These are phyloP conservation scores for Metopia argyrocephala DNA, from an alignment of 2,888 invertebrate species.

Conservation along the genomic window DNA sequence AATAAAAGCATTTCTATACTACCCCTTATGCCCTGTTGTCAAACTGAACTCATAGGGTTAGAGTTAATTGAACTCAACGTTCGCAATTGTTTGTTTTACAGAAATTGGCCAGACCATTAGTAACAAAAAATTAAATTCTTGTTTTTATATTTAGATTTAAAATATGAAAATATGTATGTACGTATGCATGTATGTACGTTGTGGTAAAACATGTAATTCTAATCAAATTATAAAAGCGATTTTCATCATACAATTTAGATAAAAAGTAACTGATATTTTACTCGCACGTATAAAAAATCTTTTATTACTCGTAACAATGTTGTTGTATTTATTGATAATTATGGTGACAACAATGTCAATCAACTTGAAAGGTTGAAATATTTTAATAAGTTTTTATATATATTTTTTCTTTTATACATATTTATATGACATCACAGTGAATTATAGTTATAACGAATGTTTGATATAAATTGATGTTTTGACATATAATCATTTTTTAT, in stretches of 20 bases:
- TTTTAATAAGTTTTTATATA: conserved; percentile 27
- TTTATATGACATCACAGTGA: neutral
- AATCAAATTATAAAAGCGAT: neutral
- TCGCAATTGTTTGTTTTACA: too few species aligned
- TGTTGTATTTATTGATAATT: neutral
- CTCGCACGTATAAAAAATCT: neutral
- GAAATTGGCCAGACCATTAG: too few species aligned
- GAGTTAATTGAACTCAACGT: too few species aligned
- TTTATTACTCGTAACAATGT: neutral
- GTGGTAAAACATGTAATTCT: neutral
- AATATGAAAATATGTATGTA: too few species aligned
- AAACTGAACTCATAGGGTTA: too few species aligned
- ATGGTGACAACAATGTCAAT: conserved; percentile 44
- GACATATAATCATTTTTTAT: too few species aligned
- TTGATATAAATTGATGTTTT: neutral
- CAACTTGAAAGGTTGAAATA: conserved; percentile 31
- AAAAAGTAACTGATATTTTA: neutral
- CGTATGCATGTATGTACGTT: too few species aligned
- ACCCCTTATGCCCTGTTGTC: too few species aligned
- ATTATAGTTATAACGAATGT: neutral
- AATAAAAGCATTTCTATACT: too few species aligned
- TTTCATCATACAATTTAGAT: conserved; percentile 16
- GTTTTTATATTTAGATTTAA: too few species aligned
- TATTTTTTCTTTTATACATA: too few species aligned
- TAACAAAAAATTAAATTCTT: too few species aligned